Evolutionary conservation across 2,888 invertebrate species (phyloP).

Genomic region (Laspeyria flexula): DNA sequence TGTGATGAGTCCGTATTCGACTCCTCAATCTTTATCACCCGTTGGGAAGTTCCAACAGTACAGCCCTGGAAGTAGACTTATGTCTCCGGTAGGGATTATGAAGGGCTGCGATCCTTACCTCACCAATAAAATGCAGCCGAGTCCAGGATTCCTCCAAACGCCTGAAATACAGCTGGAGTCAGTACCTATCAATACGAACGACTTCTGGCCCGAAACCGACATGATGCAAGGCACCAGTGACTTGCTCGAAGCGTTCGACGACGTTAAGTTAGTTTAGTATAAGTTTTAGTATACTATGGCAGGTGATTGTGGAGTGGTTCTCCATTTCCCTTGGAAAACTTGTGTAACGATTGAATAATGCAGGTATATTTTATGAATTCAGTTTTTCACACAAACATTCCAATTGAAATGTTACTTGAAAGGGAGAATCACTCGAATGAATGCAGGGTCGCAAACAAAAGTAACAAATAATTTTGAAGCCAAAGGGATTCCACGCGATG

Average conservation of each 20-base stretch:
- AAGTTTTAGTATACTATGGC: constrained; percentile 10
- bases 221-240: constrained; percentile 71
- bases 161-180: constrained; percentile 66
- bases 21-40: constrained; percentile 74
- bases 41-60: constrained; percentile 67
- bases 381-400: constrained; percentile 48
- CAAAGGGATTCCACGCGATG: constrained; percentile 63
- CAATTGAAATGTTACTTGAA: constrained; percentile 41
- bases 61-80: constrained; percentile 62
- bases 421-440: constrained; percentile 71
- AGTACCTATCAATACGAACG: constrained; percentile 59
- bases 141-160: constrained; percentile 66
- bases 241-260: constrained; percentile 74
- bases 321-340: constrained; percentile 35
- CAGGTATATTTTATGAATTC: constrained; percentile 1
- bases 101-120: constrained; percentile 76
- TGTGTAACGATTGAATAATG: constrained; percentile 37
- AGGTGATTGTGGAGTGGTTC: constrained; percentile 58
- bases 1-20: constrained; percentile 71
- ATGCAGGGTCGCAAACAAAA: constrained; percentile 62
- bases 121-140: constrained; percentile 74
- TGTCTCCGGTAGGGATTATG: constrained; percentile 64
- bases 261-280: constrained; percentile 70
- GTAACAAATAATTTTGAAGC: constrained; percentile 54
- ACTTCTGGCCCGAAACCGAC: constrained; percentile 74